A percentile compares a stretch with the other conserved stretches of the same genome.
phyloP scores from a whole-genome alignment of 2,113 vertebrate genomes.

The Steatornis caripensis region DNA sequence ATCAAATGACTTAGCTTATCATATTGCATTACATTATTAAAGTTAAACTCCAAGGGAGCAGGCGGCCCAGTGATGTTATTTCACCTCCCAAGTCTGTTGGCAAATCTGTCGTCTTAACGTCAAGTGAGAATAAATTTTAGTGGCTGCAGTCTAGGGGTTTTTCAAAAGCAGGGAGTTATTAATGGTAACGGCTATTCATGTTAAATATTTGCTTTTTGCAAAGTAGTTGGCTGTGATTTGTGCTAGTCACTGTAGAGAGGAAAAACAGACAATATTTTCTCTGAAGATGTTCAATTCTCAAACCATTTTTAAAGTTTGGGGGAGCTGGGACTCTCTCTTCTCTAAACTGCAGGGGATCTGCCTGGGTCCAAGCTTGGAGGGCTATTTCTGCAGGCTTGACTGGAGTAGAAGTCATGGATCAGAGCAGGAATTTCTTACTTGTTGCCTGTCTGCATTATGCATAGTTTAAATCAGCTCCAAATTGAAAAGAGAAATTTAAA shows the following conservation, averaged over 20 bases:
- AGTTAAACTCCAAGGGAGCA: neutral
- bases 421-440: neutral
- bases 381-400: neutral
- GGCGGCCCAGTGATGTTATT: slow-evolving; percentile 15
- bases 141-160: neutral
- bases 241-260: neutral
- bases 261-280: neutral
- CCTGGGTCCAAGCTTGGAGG: neutral
- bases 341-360: neutral
- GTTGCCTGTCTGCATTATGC: neutral
- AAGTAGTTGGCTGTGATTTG: neutral
- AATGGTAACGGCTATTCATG: neutral
- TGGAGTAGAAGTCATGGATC: neutral
- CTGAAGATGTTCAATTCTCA: neutral
- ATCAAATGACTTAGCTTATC: neutral
- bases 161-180: neutral
- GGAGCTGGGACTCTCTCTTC: neutral
- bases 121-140: neutral
- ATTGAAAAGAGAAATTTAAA: slow-evolving; percentile 4
- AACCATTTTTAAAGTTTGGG: neutral
- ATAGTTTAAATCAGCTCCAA: neutral
- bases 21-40: neutral
- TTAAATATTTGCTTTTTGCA: neutral
- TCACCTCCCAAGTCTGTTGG: slow-evolving; percentile 19
- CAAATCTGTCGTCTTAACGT: slow-evolving; percentile 7